Evolutionary conservation across 2,113 vertebrate species (phyloP).

Genomic region (Gymnarchus niloticus): DNA sequence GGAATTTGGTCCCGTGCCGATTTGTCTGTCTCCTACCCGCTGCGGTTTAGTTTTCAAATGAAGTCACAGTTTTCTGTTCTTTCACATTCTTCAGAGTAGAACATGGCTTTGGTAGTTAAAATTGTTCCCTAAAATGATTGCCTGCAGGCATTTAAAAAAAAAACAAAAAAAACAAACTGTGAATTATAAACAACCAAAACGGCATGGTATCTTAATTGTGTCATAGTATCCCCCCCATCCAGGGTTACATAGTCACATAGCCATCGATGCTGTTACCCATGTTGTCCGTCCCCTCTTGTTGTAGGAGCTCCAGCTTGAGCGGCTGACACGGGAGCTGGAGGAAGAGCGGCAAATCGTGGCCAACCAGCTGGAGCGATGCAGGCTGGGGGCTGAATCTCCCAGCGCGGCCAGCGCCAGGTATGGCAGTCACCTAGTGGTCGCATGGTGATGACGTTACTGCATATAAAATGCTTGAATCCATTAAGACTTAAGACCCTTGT

Average conservation of each 20-base stretch:
- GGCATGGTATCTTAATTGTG: neutral
- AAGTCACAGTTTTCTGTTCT: no score
- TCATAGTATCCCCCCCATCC: no score
- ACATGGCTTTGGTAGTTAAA: no score
- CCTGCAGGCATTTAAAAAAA: no score
- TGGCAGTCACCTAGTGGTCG: neutral
- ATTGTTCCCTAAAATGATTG: no score
- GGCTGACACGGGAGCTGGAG: slow-evolving; percentile 95
- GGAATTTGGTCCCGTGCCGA: no score
- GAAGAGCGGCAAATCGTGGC: slow-evolving; percentile 98
- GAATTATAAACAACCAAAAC: no score
- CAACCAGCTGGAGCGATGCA: slow-evolving; percentile 97
- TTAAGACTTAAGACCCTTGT: neutral
- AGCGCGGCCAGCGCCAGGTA: slow-evolving; percentile 95
- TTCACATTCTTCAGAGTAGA: no score
- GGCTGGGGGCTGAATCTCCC: slow-evolving; percentile 94
- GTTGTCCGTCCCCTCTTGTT: slow-evolving; percentile 49
- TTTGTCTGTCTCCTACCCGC: no score
- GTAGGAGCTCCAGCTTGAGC: slow-evolving; percentile 97
- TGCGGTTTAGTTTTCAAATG: no score
- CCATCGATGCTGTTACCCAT: neutral
- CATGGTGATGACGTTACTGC: neutral
- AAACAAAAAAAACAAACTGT: no score
- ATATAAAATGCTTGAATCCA: neutral
- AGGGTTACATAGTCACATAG: slow-evolving; percentile 19